Base-by-base conservation (phyloP, 2,113 vertebrate genomes). In the Dinomys branickii region DNA sequence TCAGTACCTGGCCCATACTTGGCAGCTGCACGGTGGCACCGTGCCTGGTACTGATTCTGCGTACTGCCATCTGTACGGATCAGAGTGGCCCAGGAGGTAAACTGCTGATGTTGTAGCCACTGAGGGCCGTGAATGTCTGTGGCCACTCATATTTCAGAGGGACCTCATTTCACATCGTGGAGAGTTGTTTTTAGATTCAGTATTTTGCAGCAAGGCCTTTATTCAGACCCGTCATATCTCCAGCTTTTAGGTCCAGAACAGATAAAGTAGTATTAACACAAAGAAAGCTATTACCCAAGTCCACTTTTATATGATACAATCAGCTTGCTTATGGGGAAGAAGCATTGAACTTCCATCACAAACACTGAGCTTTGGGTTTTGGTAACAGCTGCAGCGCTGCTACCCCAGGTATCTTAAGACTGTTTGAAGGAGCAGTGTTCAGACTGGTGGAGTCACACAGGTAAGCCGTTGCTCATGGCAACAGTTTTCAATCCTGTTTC, bases 401-500 rank as follows among this genome's bases (percentile, higher is more conserved):
- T 41, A 22, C 73, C 35, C 50, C 6, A 5, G 14, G 38, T 38
- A 24, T 30, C 58, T 47, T 59, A 75, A 10, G 56, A n/a, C 38
- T 63, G 6, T 83, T 56, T 41, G 41, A 59, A 87, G 87, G 84
- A 83, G 61, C 75, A 33, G 5, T 41, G 41, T 58, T 71, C 38
- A 91, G 71, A 89, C 44, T 75, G 87, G 63, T 50, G 38, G 52
- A 78, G 44, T 89, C 80, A 61, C 80, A 54, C 54, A 85, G 90
- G 89, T 93, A 73, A 86, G 87, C 77, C 0, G 54, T 93, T 95
- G 92, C 80, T 85, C 86, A 22, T 75, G 61, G 91, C 67, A 89
- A 95, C 96, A 58, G 30, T 17, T 63, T 96, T 84, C 85, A 90
- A 75, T 78, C 77, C 88, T 84, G 33, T 71, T 80, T 13, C 63